A percentile compares a stretch with the other conserved stretches of the same genome.
These are phyloP conservation scores for Opisthocomus hoazin DNA, from an alignment of 2,113 vertebrate species.

Conservation along the genomic window DNA sequence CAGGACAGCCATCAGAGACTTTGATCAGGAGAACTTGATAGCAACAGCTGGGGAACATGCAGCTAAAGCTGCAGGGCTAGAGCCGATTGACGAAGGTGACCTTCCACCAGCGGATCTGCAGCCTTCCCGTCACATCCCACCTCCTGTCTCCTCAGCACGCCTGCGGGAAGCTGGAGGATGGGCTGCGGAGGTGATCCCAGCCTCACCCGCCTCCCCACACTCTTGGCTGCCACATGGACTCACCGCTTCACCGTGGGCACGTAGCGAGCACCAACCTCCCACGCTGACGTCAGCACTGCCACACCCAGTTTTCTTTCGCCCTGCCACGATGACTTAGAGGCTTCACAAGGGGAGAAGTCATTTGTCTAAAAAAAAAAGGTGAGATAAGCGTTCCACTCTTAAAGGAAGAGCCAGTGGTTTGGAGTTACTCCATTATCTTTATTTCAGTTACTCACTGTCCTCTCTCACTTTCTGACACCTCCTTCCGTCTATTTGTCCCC, in stretches of 20 bases:
- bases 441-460: neutral
- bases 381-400: neutral
- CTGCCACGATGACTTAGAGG: neutral
- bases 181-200: neutral
- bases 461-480: neutral
- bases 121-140: neutral
- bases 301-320: neutral
- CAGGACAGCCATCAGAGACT: neutral
- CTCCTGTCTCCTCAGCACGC: neutral
- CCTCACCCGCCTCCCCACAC: too few relatives aligned
- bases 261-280: neutral
- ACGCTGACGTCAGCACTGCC: neutral
- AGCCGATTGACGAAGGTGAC: neutral
- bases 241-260: neutral
- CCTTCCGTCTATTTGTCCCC: neutral
- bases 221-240: neutral
- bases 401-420: neutral
- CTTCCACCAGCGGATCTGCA: neutral
- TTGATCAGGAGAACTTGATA: neutral
- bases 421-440: neutral
- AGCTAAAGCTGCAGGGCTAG: neutral
- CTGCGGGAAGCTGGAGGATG: fast-evolving
- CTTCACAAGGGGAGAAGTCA: neutral
- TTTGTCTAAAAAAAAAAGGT: neutral
- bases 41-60: neutral